These are phyloP conservation scores for Sorex maritimensis DNA, from an alignment of 2,797 vertebrate genomes.

Conservation along the genomic window DNA sequence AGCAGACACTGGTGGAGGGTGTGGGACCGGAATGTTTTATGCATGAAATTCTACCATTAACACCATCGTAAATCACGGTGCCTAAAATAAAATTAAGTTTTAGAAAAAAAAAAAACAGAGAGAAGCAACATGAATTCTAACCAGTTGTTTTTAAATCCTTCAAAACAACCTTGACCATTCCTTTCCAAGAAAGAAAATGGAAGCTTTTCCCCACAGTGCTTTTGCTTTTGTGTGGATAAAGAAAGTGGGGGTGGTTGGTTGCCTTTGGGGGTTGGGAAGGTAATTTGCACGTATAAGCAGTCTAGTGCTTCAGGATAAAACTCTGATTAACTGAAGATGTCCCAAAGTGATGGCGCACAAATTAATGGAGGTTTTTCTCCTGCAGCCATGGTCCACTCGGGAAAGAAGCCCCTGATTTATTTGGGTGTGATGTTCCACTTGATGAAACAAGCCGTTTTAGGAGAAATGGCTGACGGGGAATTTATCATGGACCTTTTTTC, in stretches of 20 bases:
- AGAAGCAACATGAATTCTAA: constrained; percentile 65
- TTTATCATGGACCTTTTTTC: background rate
- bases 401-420: background rate
- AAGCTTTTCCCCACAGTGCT: constrained; percentile 57
- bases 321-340: constrained; percentile 28
- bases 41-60: too few species aligned
- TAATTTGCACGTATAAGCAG: background rate
- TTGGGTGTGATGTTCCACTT: background rate
- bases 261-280: background rate
- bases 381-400: background rate
- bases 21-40: too few species aligned
- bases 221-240: background rate
- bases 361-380: background rate
- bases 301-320: background rate
- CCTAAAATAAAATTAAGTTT: too few species aligned
- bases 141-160: constrained; percentile 60
- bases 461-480: background rate
- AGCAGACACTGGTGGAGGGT: too few species aligned
- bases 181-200: constrained; percentile 56
- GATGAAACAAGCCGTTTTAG: background rate
- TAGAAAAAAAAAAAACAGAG: background rate
- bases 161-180: background rate
- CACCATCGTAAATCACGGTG: too few species aligned
- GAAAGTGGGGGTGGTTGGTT: background rate
- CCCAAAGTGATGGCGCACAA: constrained; percentile 33